Conservation (phyloP, 2,797 vertebrate genomes). For the Melanotaenia boesemani region DNA sequence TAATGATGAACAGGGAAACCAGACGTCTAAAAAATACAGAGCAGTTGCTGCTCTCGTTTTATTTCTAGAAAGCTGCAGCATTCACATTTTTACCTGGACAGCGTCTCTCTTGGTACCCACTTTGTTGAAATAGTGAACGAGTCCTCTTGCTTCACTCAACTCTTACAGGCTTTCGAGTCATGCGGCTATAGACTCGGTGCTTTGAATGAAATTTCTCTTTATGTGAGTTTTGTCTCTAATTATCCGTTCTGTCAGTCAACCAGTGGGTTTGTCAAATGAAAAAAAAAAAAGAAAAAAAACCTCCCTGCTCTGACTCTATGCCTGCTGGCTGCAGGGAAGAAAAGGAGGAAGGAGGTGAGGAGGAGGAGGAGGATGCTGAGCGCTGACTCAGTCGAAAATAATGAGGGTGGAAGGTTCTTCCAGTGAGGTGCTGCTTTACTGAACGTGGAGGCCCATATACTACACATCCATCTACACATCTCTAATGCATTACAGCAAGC, state of each 20-base stretch:
- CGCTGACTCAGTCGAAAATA: constrained; percentile 73
- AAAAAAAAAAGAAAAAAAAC: constrained; percentile 43
- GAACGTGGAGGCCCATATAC: constrained; percentile 59
- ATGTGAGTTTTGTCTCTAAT: constrained; percentile 63
- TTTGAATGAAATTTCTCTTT: constrained; percentile 40
- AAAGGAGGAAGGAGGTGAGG: constrained; percentile 19
- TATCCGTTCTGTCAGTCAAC: constrained; percentile 56
- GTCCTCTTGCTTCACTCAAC: constrained; percentile 4
- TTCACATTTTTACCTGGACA: background rate
- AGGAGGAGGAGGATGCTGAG: constrained; percentile 25
- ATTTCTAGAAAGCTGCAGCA: background rate
- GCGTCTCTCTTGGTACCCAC: too few species aligned
- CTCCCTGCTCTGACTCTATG: constrained; percentile 54
- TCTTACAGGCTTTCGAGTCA: constrained; percentile 17
- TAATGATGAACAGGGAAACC: background rate
- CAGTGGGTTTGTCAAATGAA: constrained; percentile 54
- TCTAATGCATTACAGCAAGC: constrained; percentile 54
- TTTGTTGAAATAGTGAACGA: background rate
- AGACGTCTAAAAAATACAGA: background rate
- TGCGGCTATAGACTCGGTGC: constrained; percentile 19
- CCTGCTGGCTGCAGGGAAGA: constrained; percentile 24
- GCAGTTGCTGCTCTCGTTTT: background rate
- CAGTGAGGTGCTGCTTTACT: constrained; percentile 55
- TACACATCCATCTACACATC: constrained; percentile 63
- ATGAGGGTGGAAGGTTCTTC: constrained; percentile 74